These are phyloP conservation scores for Hepsetus odoe DNA, from an alignment of 2,113 vertebrate genomes.

Conservation along the genomic window DNA sequence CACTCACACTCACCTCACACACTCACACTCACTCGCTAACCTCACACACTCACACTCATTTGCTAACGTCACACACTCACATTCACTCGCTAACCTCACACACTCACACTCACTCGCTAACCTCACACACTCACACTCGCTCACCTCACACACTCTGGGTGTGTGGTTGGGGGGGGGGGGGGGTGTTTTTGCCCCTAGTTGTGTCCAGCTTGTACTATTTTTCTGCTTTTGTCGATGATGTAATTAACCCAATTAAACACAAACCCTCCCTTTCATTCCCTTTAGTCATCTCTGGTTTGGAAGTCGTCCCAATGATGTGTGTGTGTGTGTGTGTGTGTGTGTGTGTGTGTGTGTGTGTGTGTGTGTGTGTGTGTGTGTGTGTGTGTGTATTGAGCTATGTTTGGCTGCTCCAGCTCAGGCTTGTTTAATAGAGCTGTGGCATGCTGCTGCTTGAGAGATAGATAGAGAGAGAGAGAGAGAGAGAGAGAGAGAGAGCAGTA, in stretches of 20 bases:
- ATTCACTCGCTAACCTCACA: too few species aligned
- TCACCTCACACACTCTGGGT: too few species aligned
- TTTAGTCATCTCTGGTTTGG: conserved; percentile 65
- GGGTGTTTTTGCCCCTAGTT: neutral
- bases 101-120: too few species aligned
- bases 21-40: too few species aligned
- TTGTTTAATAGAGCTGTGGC: conserved; percentile 60
- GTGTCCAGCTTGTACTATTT: conserved; percentile 12
- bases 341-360: conserved; percentile 69
- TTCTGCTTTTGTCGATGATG: conserved; percentile 69
- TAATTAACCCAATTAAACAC: conserved; percentile 74
- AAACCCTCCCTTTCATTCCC: neutral
- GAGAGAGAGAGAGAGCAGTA: neutral
- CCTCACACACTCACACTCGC: too few species aligned
- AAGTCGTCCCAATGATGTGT: conserved; percentile 56
- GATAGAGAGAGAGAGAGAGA: conserved; percentile 3
- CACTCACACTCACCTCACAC: too few species aligned
- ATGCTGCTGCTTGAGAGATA: too few species aligned
- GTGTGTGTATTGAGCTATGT: conserved; percentile 46
- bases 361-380: too few species aligned
- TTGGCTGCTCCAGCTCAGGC: conserved; percentile 62
- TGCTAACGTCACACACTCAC: too few species aligned
- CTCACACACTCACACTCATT: too few species aligned
- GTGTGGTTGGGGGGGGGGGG: neutral
- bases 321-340: conserved; percentile 72